These are phyloP conservation scores for Drosophila nebulosa DNA, from an alignment of 1,140 invertebrate species.

Conservation along the genomic window DNA sequence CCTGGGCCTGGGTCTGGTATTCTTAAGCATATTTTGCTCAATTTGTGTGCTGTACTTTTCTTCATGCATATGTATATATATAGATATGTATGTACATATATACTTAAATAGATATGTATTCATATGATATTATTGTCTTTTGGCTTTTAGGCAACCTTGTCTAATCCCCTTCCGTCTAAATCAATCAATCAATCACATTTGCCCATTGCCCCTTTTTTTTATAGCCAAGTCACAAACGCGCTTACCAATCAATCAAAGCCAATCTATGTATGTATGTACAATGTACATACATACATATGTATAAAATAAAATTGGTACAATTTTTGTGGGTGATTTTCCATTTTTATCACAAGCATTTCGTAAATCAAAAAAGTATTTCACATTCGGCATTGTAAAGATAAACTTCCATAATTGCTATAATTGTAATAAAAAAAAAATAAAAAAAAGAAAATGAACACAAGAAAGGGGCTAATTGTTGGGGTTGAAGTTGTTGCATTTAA, in stretches of 20 bases:
- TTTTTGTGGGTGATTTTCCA: slow-evolving; percentile 12
- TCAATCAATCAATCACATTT: slow-evolving; percentile 52
- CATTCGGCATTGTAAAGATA: slow-evolving; percentile 28
- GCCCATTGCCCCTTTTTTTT: neutral
- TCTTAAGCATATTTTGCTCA: slow-evolving; percentile 66
- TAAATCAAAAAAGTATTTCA: slow-evolving; percentile 29
- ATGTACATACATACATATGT: too few species aligned
- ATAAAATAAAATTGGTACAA: slow-evolving; percentile 39
- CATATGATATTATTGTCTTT: slow-evolving; percentile 12
- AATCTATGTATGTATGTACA: too few species aligned
- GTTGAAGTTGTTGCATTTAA: slow-evolving; percentile 38
- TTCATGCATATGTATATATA: neutral
- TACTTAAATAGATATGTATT: neutral
- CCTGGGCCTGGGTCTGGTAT: slow-evolving; percentile 32
- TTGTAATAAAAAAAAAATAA: neutral
- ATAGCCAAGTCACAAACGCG: neutral
- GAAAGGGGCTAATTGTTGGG: slow-evolving; percentile 11
- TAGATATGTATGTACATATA: neutral
- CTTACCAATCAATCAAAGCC: slow-evolving; percentile 44
- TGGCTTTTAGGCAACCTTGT: slow-evolving; percentile 21
- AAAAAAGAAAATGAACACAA: too few species aligned
- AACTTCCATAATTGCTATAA: slow-evolving; percentile 3
- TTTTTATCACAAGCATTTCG: neutral
- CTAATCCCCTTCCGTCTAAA: slow-evolving; percentile 23
- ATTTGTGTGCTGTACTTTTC: slow-evolving; percentile 70